Evolutionary conservation across 1,140 invertebrate species (phyloP).

Genomic region (Platyscapa corneri): DNA sequence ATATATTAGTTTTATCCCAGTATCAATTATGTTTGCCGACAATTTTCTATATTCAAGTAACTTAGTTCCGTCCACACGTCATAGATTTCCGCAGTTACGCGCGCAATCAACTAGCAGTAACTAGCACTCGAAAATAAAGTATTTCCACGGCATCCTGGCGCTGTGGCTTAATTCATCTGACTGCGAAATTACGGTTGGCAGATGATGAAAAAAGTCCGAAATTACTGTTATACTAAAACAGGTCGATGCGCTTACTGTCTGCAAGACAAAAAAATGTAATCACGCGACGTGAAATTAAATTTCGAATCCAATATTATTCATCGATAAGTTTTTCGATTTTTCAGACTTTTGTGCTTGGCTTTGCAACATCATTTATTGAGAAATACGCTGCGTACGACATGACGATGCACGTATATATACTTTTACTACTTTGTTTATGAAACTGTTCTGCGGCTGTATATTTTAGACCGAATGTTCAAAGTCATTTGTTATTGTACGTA

Average conservation of each 20-base stretch:
- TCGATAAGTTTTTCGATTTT: neutral
- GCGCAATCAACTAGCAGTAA: neutral
- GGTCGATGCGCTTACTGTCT: neutral
- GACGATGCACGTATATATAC: neutral
- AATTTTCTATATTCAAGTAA: neutral
- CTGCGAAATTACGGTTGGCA: neutral
- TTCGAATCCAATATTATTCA: neutral
- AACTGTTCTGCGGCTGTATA: neutral
- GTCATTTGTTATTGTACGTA: too few relatives aligned
- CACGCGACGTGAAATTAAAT: neutral
- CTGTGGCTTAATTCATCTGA: neutral
- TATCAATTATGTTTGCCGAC: neutral
- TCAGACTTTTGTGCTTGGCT: neutral
- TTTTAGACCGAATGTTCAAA: too few relatives aligned
- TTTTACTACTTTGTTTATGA: neutral
- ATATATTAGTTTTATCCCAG: neutral
- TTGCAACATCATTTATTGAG: neutral
- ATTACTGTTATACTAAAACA: neutral
- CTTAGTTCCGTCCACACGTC: neutral
- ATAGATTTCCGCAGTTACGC: neutral
- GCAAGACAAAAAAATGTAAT: neutral
- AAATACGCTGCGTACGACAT: neutral
- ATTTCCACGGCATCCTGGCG: conserved; percentile 1
- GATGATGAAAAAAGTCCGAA: conserved; percentile 9
- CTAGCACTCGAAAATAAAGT: conserved; percentile 36